Percentiles rank a stretch among this genome's conserved stretches.
phyloP scores from a whole-genome alignment of 2,888 invertebrate genomes.

The Drosophila formosana region DNA sequence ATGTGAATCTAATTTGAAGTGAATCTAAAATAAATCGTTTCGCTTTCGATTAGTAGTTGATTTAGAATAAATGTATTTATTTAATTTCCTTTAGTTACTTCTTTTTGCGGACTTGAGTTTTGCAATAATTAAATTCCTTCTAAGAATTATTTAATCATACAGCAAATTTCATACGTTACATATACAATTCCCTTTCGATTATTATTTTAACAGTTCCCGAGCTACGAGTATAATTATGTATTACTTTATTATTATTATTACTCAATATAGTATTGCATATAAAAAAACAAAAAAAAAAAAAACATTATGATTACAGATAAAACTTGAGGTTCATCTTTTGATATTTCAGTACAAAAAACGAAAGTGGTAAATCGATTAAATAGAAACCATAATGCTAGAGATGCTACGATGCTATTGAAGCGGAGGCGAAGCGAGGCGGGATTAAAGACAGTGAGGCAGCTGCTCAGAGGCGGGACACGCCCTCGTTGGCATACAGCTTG shows the following conservation, averaged over 20 bases:
- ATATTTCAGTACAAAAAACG: slow-evolving; percentile 34
- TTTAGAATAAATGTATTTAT: too few species aligned
- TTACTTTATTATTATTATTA: slow-evolving; percentile 5
- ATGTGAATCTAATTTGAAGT: too few species aligned
- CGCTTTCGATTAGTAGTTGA: too few species aligned
- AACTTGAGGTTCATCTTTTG: slow-evolving; percentile 27
- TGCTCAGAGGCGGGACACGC: slow-evolving; percentile 73
- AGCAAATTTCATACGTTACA: too few species aligned
- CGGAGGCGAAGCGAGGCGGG: not conserved
- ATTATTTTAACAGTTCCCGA: too few species aligned
- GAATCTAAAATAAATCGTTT: too few species aligned
- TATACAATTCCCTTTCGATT: too few species aligned
- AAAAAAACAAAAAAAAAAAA: slow-evolving; percentile 15
- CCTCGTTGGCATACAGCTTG: slow-evolving; percentile 76
- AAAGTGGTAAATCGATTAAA: slow-evolving; percentile 11
- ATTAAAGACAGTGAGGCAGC: not conserved
- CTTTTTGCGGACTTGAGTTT: too few species aligned
- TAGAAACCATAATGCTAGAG: slow-evolving; percentile 26
- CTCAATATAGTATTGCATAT: slow-evolving; percentile 19
- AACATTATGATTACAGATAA: slow-evolving; percentile 13
- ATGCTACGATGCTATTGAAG: slow-evolving; percentile 5
- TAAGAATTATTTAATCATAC: too few species aligned
- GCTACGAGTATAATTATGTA: not conserved
- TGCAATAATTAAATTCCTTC: too few species aligned
- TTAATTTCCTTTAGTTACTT: too few species aligned